Evolutionary conservation across 2,113 vertebrate genomes (phyloP).

Genomic region (Axis porcinus): DNA sequence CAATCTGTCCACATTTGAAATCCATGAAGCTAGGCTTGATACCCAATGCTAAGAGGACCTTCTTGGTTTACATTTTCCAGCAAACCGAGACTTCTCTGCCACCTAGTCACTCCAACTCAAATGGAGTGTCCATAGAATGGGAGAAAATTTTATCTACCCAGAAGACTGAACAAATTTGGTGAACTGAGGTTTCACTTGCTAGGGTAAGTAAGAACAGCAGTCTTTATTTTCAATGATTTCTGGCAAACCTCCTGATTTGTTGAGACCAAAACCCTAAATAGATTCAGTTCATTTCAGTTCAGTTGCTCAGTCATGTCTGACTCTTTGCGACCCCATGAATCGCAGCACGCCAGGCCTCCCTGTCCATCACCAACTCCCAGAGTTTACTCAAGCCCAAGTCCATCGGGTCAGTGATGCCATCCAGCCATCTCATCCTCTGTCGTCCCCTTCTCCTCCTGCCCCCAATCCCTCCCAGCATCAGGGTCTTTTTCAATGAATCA

Average conservation of each 20-base stretch:
- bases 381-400: neutral
- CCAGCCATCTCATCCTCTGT: neutral
- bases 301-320: neutral
- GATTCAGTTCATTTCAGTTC: neutral
- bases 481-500: too few relatives aligned
- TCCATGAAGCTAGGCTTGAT: too few relatives aligned
- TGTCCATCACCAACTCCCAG: neutral
- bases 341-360: fast-evolving
- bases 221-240: neutral
- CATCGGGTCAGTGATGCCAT: neutral
- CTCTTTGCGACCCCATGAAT: neutral
- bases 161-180: neutral
- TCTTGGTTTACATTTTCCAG: neutral
- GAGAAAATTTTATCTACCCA: neutral
- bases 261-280: neutral
- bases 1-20: neutral
- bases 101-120: neutral
- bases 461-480: too few relatives aligned
- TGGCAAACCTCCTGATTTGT: neutral
- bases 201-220: neutral
- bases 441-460: too few relatives aligned
- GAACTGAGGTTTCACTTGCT: neutral
- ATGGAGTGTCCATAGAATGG: neutral
- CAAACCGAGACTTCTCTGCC: neutral
- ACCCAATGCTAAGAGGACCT: too few relatives aligned